phyloP scores from a whole-genome alignment of 2,888 invertebrate species.

The Catocala sponsa region DNA sequence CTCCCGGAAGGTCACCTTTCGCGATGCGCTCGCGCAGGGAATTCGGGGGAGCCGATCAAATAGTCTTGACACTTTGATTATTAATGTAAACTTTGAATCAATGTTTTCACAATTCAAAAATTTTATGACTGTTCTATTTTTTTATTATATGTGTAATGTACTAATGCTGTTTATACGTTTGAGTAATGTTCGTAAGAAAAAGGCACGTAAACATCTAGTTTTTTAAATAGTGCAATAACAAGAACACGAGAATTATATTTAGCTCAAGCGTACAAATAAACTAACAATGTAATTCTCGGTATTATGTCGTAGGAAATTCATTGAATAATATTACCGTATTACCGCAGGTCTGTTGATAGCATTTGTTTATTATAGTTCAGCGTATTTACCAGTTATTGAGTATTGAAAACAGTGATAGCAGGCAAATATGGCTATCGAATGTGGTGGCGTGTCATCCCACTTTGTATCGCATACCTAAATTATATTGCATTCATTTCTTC shows the following conservation, averaged over 20 bases:
- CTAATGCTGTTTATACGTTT: neutral
- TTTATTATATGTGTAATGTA: constrained; percentile 1
- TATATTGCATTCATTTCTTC: neutral
- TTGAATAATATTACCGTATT: constrained; percentile 47
- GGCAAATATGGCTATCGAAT: constrained; percentile 6
- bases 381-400: constrained; percentile 28
- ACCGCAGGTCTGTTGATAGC: constrained; percentile 36
- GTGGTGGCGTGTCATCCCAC: constrained; percentile 18
- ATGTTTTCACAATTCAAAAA: constrained; percentile 5
- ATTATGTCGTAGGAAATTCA: constrained; percentile 47
- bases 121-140: constrained; percentile 11
- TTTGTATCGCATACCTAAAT: neutral
- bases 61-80: constrained; percentile 53
- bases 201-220: constrained; percentile 22
- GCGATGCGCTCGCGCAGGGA: constrained; percentile 58
- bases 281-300: constrained; percentile 37
- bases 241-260: constrained; percentile 37
- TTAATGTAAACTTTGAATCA: constrained; percentile 15
- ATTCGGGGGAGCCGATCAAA: constrained; percentile 61
- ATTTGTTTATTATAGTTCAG: constrained; percentile 20
- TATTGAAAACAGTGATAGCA: constrained; percentile 6
- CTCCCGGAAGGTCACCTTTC: constrained; percentile 83
- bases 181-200: constrained; percentile 7
- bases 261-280: constrained; percentile 37
- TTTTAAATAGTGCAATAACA: constrained; percentile 17